Evolutionary conservation across 2,797 vertebrate species (phyloP).

Genomic region (Decapterus maruadsi): DNA sequence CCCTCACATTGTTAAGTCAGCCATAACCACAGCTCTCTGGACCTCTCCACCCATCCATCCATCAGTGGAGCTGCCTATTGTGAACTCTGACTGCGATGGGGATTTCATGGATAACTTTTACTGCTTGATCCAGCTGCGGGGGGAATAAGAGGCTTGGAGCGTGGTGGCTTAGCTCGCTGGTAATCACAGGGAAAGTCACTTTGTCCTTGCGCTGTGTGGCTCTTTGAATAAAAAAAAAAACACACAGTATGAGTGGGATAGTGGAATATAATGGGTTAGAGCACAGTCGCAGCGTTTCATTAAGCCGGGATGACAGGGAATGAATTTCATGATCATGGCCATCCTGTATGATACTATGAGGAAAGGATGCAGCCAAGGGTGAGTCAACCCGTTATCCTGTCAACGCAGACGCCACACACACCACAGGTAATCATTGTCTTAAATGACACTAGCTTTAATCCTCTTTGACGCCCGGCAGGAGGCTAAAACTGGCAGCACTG

Average conservation of each 20-base stretch:
- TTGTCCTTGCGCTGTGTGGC: slow-evolving; percentile 68
- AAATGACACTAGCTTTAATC: slow-evolving; percentile 70
- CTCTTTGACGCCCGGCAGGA: slow-evolving; percentile 61
- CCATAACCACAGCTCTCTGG: not conserved
- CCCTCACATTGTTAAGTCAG: not conserved
- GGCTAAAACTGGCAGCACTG: slow-evolving; percentile 61
- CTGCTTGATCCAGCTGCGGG: slow-evolving; percentile 75
- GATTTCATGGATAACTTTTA: slow-evolving; percentile 76
- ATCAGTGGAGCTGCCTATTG: slow-evolving; percentile 27
- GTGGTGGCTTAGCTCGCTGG: slow-evolving; percentile 66
- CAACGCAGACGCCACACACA: slow-evolving; percentile 12
- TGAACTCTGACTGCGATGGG: slow-evolving; percentile 44
- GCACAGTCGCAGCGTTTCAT: slow-evolving; percentile 20
- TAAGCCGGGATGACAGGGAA: slow-evolving; percentile 39
- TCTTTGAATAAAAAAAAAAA: slow-evolving; percentile 45
- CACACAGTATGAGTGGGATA: slow-evolving; percentile 27
- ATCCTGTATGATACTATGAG: not conserved
- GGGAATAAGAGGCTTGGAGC: slow-evolving; percentile 82
- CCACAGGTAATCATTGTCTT: slow-evolving; percentile 58
- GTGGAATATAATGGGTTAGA: slow-evolving; percentile 26
- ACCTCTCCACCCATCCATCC: slow-evolving; percentile 2
- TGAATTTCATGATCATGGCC: slow-evolving; percentile 28
- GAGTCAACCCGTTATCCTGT: slow-evolving; percentile 3
- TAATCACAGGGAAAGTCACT: slow-evolving; percentile 83
- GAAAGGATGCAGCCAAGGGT: slow-evolving; percentile 13